Conservation (phyloP, 1,140 invertebrate species). For the Drosophila neocordata region DNA sequence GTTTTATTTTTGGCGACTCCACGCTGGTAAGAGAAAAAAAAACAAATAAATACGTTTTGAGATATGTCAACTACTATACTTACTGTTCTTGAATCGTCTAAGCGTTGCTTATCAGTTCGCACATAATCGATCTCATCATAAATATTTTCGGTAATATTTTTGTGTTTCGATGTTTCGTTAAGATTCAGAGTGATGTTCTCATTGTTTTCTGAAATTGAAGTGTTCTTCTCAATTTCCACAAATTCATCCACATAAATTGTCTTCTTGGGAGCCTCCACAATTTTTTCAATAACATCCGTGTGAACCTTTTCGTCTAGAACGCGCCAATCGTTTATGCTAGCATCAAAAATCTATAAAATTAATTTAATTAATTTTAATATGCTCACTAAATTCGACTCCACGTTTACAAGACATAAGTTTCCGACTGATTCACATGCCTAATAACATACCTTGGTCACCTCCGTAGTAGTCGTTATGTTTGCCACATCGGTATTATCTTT, state of each 20-base stretch:
- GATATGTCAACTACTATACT: conserved; percentile 47
- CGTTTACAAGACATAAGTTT: not conserved
- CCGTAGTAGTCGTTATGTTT: conserved; percentile 82
- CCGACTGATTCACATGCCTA: conserved; percentile 15
- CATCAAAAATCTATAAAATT: conserved; percentile 77
- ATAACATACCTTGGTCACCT: conserved; percentile 81
- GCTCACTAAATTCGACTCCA: not conserved
- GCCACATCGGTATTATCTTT: conserved; percentile 83
- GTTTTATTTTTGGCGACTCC: conserved; percentile 82
- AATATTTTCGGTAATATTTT: conserved; percentile 80
- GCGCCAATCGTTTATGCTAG: conserved; percentile 82
- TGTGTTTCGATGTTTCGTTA: conserved; percentile 79
- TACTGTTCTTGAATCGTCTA: conserved; percentile 79
- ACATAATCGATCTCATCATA: conserved; percentile 81
- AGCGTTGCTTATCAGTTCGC: conserved; percentile 62
- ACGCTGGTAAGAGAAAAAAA: conserved; percentile 70
- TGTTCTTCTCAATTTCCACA: conserved; percentile 82
- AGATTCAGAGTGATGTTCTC: conserved; percentile 72
- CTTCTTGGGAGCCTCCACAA: conserved; percentile 79
- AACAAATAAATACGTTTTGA: not conserved
- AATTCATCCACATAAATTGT: conserved; percentile 81
- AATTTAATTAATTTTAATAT: not conserved
- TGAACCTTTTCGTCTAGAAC: conserved; percentile 80
- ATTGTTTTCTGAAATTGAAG: conserved; percentile 74
- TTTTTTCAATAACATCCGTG: conserved; percentile 83